These are phyloP conservation scores for Tychaedon coryphoeus DNA, from an alignment of 2,113 vertebrate genomes.

Conservation along the genomic window DNA sequence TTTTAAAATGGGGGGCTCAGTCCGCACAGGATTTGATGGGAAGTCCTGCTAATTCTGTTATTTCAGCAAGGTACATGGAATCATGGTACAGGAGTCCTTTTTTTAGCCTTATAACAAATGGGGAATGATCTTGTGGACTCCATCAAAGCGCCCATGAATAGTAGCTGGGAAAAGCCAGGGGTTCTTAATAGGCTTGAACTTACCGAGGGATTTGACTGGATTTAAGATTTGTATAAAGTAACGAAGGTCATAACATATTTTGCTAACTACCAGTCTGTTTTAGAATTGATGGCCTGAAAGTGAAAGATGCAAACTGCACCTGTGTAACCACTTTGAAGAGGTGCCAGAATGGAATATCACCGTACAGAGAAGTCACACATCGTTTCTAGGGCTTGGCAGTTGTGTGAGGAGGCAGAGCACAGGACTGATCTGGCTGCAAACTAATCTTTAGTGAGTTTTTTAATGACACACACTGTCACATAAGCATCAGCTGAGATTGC, in stretches of 20 bases:
- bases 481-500: background rate
- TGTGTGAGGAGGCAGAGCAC: background rate
- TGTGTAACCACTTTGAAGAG: background rate
- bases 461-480: background rate
- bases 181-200: background rate
- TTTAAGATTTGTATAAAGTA: background rate
- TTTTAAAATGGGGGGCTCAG: background rate
- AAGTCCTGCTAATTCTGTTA: background rate
- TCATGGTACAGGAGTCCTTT: background rate
- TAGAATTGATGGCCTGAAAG: background rate
- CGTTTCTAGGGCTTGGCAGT: background rate
- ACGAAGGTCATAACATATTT: background rate
- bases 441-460: background rate
- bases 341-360: background rate
- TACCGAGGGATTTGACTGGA: background rate
- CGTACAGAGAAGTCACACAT: rapidly evolving
- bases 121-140: background rate
- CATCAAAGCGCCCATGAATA: background rate
- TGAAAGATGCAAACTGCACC: background rate
- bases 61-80: background rate
- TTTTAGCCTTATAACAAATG: background rate
- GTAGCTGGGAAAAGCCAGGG: background rate
- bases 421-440: background rate
- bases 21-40: background rate
- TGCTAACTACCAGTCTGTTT: background rate